Conservation (phyloP, 2,113 vertebrate genomes). For the Chlorodrepanis virens region DNA sequence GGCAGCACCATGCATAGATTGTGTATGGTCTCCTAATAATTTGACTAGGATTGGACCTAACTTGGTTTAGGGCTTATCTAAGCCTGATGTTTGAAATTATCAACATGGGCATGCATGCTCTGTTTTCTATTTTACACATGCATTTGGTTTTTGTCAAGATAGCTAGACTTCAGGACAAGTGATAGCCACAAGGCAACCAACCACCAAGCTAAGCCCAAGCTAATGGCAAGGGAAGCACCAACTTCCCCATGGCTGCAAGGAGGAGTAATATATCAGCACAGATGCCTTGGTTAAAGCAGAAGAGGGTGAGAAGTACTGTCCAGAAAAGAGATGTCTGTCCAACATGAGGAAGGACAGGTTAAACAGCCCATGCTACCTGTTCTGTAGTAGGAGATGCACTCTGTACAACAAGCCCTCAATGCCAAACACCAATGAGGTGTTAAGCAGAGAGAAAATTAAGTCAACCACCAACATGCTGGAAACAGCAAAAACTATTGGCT, state of each 20-base stretch:
- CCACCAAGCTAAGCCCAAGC: background rate
- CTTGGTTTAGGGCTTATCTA: background rate
- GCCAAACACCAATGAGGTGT: background rate
- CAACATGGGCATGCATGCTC: fast-evolving
- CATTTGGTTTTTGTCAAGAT: background rate
- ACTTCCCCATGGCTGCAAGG: background rate
- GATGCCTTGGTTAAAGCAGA: background rate
- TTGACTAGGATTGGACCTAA: background rate
- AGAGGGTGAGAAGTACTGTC: background rate
- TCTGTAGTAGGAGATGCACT: background rate
- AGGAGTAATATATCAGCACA: background rate
- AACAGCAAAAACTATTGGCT: slow-evolving; percentile 2
- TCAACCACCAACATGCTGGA: background rate
- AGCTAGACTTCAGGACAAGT: background rate
- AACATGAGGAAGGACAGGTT: background rate
- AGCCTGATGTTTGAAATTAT: background rate
- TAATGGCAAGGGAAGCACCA: background rate
- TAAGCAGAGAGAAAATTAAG: background rate
- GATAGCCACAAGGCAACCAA: background rate
- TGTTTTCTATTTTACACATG: background rate
- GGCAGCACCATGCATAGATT: background rate
- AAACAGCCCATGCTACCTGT: background rate
- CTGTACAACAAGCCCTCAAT: background rate
- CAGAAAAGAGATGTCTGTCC: background rate
- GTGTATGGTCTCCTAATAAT: background rate